Percentiles rank a stretch among this genome's conserved stretches.
Conservation (phyloP, 2,888 invertebrate genomes). For the Tachystola acroxantha region DNA sequence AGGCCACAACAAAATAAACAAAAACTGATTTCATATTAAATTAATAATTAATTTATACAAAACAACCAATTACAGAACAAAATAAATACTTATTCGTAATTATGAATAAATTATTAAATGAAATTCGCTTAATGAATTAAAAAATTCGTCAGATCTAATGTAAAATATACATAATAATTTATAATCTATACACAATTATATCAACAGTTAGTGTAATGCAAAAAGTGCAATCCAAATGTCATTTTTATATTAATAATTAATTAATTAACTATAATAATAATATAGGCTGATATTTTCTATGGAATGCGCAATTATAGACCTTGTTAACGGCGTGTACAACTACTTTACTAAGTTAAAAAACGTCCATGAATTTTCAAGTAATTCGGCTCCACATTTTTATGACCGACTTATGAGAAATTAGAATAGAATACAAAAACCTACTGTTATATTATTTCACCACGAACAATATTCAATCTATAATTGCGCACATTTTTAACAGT, state of each 20-base stretch:
- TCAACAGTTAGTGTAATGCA: slow-evolving; percentile 71
- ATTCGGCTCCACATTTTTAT: too few species aligned
- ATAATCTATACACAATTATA: slow-evolving; percentile 55
- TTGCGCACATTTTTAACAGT: neutral
- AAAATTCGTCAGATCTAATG: slow-evolving; percentile 38
- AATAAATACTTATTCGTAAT: slow-evolving; percentile 11
- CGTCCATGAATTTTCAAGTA: too few species aligned
- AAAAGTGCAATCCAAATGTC: slow-evolving; percentile 64
- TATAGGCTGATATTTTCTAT: slow-evolving; percentile 2
- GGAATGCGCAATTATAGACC: slow-evolving; percentile 1
- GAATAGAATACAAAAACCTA: too few species aligned
- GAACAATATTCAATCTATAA: neutral
- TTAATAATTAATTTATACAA: slow-evolving; percentile 26
- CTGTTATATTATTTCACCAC: too few species aligned
- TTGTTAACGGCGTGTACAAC: too few species aligned
- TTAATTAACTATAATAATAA: slow-evolving; percentile 9
- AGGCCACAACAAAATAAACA: slow-evolving; percentile 27
- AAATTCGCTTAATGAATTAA: slow-evolving; percentile 20
- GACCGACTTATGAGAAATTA: too few species aligned
- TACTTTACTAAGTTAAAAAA: too few species aligned
- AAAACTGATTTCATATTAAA: slow-evolving; percentile 22
- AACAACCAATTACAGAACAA: slow-evolving; percentile 31
- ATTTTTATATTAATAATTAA: slow-evolving; percentile 3
- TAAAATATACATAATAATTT: slow-evolving; percentile 53
- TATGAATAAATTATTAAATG: slow-evolving; percentile 20